These are phyloP conservation scores for Paratilapia polleni DNA, from an alignment of 2,113 vertebrate species.

Conservation along the genomic window DNA sequence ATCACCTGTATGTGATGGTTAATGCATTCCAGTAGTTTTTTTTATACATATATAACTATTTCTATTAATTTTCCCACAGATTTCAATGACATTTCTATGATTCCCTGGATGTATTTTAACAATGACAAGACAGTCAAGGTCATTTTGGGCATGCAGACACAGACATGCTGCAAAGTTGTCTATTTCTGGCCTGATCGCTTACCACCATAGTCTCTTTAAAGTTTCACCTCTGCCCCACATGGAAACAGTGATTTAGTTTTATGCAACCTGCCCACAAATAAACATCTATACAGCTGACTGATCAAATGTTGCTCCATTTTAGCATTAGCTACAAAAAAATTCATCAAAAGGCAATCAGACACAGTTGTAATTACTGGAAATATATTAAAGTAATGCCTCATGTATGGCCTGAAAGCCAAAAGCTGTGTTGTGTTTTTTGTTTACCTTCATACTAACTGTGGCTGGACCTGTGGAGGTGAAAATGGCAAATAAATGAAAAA, in stretches of 20 bases:
- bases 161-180: not conserved
- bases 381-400: not conserved
- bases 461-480: constrained; percentile 34
- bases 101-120: constrained; percentile 1
- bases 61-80: not conserved
- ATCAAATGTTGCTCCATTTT: not conserved
- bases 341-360: not conserved
- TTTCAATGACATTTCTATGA: not conserved
- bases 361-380: not conserved
- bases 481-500: constrained; percentile 18
- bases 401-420: not conserved
- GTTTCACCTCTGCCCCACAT: not conserved
- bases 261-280: not conserved
- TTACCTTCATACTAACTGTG: constrained; percentile 20
- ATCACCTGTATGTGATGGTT: not conserved
- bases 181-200: not conserved
- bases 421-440: not conserved
- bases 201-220: not conserved
- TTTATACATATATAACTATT: not conserved
- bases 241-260: not conserved
- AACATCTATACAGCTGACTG: not conserved
- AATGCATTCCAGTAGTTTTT: constrained; percentile 3
- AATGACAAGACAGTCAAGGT: not conserved
- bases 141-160: not conserved
- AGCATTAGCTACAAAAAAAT: not conserved